Base-by-base conservation (phyloP, 2,797 vertebrate species). In the Sebastes minor region DNA sequence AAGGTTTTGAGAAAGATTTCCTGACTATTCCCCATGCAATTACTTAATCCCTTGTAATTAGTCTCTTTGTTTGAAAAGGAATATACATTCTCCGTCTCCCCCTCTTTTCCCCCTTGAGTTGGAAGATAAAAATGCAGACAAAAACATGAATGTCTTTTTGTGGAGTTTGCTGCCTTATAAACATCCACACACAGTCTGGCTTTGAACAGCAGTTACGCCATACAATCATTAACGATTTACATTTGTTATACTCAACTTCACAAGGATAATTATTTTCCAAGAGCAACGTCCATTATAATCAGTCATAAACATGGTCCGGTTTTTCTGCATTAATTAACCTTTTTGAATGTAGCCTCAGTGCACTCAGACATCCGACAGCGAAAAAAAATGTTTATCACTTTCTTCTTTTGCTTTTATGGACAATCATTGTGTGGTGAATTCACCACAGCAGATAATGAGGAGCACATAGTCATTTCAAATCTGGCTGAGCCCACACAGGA, bases 31-130 rank as follows among this genome's bases (percentile, higher is more conserved):
- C 88, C 91, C 53, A 65, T 49, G 60, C 90, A 84, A 85, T 91
- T 84, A 91, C 73, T 91, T 91, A 93, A 92, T 92, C 88, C 87
- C 84, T 87, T 91, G 89, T 94, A 93, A 94, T 94, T 90, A 92
- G 90, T 81, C 77, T 86, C 69, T 80, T 65, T 85, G 84, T 91
- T 93, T 88, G 84, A 91, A 89, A 81, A 73, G 81, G 74, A 86
- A 87, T 86, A 89, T 84, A 84, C 77, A 49, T 84, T 81, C 78
- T 78, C 67, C 10, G 22, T 72, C 78, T 82, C 77, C 71, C 79
- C 20, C 35, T 76, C 53, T 75, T 80, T 75, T 65, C 79, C 75
- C 84, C 69, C 27, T 68, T 68, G 79, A 89, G 72, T 64, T 75
- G 61, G 33, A 60, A 84, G 78, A 91, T 85, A 78, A 87, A 86